Base-by-base conservation (phyloP, 2,113 vertebrate species). In the Leucopsar rothschildi region DNA sequence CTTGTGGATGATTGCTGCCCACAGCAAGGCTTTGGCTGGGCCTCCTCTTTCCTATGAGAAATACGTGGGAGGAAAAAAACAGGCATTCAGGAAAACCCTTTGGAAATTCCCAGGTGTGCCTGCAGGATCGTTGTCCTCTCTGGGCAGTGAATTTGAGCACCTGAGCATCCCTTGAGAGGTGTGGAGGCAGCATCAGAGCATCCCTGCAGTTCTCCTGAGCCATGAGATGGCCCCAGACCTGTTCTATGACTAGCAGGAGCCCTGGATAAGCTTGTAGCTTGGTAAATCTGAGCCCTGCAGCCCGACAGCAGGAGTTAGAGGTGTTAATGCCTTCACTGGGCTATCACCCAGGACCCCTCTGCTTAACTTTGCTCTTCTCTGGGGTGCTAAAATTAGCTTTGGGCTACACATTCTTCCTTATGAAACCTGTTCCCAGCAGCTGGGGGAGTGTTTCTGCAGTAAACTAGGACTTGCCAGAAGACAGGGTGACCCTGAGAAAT, bases 341-440 rank as follows among this genome's bases (percentile, higher is more conserved):
- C 86, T 85, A 37, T 80, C 19, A 3, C 75, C 73, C 55, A 91
- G 78, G 87, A 77, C 93, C 91, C 93, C 79, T 86, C 79, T 73
- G 71, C 76, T 88, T 90, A 40, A 85, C 63, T 87, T 69, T 69
- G 59, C 71, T 59, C 47, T 88, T 90, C 64, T 71, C 64, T 2
- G 1, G 47, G 44, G 24, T 86, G 71, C 85, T 96, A 91, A 95
- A 91, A 95, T 96, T 94, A 95, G 92, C 64, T 61, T 82, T 84
- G 88, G 80, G 68, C 75, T 93, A 39, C 59, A 55, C 37, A 1
- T 12, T 79, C 66, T 89, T 86, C 81, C 81, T 92, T 95, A 91
- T 33, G 89, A 82, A 93, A 84, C 50, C 45, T 86, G 55, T 79
- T 91, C 81, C 52, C 59, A 66, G 85, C 82, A 90, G 70, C 85